These are phyloP conservation scores for Polietes domitor DNA, from an alignment of 2,888 invertebrate species.

Conservation along the genomic window DNA sequence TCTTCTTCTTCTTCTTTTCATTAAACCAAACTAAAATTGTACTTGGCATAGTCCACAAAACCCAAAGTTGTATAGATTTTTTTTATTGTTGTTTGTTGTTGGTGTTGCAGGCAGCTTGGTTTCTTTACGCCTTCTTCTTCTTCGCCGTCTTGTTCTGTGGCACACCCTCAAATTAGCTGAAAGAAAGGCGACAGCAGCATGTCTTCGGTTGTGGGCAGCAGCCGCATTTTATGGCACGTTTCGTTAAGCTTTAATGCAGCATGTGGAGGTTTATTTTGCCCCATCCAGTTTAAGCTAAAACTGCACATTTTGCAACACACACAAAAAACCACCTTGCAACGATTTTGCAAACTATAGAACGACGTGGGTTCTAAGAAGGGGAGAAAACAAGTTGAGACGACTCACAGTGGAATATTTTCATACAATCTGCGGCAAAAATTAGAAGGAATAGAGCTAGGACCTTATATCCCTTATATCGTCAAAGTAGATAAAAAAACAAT, in stretches of 20 bases:
- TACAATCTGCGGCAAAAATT: too few relatives aligned
- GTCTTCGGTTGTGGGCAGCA: constrained; percentile 31
- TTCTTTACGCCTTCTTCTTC: constrained; percentile 10
- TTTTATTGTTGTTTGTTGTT: constrained; percentile 27
- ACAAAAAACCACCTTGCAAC: constrained; percentile 38
- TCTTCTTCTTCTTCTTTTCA: neutral
- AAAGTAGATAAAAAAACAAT: too few relatives aligned
- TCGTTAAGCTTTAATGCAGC: constrained; percentile 2
- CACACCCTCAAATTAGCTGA: constrained; percentile 58
- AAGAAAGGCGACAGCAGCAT: constrained; percentile 22
- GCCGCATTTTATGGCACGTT: neutral
- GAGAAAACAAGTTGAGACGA: too few relatives aligned
- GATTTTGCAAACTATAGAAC: neutral
- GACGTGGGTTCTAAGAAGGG: neutral
- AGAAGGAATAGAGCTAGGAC: too few relatives aligned
- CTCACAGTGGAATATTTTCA: too few relatives aligned
- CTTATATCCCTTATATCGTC: too few relatives aligned
- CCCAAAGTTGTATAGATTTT: neutral
- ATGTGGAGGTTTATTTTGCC: constrained; percentile 1
- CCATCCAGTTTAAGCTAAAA: constrained; percentile 26
- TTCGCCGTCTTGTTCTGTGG: constrained; percentile 17
- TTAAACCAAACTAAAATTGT: constrained; percentile 40
- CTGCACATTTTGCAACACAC: constrained; percentile 30
- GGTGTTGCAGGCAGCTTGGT: constrained; percentile 4
- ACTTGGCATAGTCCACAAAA: constrained; percentile 58